Evolutionary conservation across 2,797 vertebrate species (phyloP), one percentile per base, ranked within the genome.

Genomic region (Hipposideros larvatus): DNA sequence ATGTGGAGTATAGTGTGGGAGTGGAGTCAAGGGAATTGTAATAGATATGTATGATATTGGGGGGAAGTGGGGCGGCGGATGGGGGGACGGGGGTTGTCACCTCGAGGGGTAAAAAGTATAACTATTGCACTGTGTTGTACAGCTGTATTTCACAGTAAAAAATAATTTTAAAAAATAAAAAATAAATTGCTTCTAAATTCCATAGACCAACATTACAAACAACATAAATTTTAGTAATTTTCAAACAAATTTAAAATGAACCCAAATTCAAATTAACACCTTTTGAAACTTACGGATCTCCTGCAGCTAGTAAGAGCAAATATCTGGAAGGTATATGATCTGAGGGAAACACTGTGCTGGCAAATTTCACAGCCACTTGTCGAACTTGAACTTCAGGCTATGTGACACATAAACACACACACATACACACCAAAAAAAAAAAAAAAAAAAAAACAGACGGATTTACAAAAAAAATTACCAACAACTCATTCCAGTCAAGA

Each of bases 321-420:
- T 99, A 99, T 99, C 99, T 99, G 96, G 99, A 99, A 95, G 99
- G 99, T 91, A 99, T 99, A 74, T 99, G 99, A 98, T 99, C 99
- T 7, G 99, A 98, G 94, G 99, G 99, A 97, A 99, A 99, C 96
- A 99, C 99, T 0, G 98, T 99, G 97, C 99, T 99, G 97, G 99
- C 99, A 98, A 99, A 99, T 97, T 99, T 99, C 99, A 99, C 99
- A 70, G 99, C 99, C 97, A 99, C 99, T 97, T 99, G 99, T 28
- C 99, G 99, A 94, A 99, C 99, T 98, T 99, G 99, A 92, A 99
- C 99, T 98, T 99, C 99, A 61, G 99, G 99, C 99, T 99, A 97
- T 96, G 59, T 93, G 97, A 78, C 91, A 91, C 92, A 96, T 22
- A 97, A 87, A 89, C 5, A 75, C 26, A 85, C 0, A 28, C 3